Evolutionary conservation across 2,888 invertebrate genomes (phyloP), one percentile per base, ranked within the genome.

Genomic region (Cataglyphis livida): DNA sequence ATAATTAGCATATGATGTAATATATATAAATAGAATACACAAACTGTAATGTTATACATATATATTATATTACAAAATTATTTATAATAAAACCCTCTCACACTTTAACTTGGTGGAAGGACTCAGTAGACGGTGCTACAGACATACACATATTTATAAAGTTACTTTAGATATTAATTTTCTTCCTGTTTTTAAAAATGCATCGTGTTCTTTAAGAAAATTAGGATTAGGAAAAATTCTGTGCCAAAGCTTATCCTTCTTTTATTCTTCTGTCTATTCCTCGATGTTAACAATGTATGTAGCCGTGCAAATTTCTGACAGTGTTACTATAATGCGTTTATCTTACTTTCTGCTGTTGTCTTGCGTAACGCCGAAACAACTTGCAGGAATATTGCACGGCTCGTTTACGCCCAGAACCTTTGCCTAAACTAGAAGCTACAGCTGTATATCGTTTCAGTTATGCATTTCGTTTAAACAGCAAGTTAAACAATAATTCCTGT

Each of bases 311-410:
- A 38, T 73, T 59, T 57, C 70, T 59, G 38, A 41, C 57, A 73
- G 57, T 28, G 6, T 41, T 57, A 57, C 28, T 71, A 28, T 41
- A 38, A 25, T 28, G 57, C 7, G 3, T 38, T 15, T 6, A 25
- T 15, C 35, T 38, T 73, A 73, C 25, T 73, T 73, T 73, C 59
- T 38, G n/a, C 51, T 70, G 54, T 51, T 51, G 32, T 51, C 54
- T 70, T 35, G 32, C 15, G 10, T 54, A 21, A 35, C 35, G 51
- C 18, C 54, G 35, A 35, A 21, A 12, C 21, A 54, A 59, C 71
- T 73, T 59, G 57, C 12, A 18, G 35, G 35, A 75, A 62, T 25
- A 7, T 3, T n/a, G 6, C 32, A 32, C 48, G 74, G 32, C 32
- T 74, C 44, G 62, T 62, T 41, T 32, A 61, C 59, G 28, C 12